Conservation (phyloP, 2,888 invertebrate genomes). For the Diloba caeruleocephala region DNA sequence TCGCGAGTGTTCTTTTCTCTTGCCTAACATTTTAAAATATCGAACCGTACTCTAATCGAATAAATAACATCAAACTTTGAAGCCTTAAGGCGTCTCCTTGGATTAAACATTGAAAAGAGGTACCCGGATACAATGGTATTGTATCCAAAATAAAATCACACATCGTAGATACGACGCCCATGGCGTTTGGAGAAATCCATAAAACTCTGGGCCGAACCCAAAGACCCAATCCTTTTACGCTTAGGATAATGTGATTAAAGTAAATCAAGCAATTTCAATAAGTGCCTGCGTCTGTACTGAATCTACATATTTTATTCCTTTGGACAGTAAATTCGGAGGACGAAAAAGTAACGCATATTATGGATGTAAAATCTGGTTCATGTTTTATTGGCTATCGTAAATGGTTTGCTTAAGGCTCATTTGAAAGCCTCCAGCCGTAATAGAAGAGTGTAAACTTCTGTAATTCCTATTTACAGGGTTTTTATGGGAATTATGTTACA, state of each 20-base stretch:
- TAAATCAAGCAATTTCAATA: constrained; percentile 87
- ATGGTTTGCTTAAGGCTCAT: too few relatives aligned
- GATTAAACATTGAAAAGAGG: too few relatives aligned
- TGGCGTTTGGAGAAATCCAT: constrained; percentile 56
- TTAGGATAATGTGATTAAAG: constrained; percentile 80
- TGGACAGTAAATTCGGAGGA: constrained; percentile 46
- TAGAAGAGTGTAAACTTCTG: too few relatives aligned
- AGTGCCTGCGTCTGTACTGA: constrained; percentile 70
- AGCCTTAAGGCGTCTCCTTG: too few relatives aligned
- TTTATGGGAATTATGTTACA: too few relatives aligned
- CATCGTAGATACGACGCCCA: constrained; percentile 34
- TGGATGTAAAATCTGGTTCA: constrained; percentile 41
- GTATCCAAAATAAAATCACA: constrained; percentile 29
- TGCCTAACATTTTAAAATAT: too few relatives aligned
- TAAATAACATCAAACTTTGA: too few relatives aligned
- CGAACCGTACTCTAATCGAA: too few relatives aligned
- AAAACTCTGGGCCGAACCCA: constrained; percentile 52
- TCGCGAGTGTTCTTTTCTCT: too few relatives aligned
- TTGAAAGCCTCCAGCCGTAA: too few relatives aligned
- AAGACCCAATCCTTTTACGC: constrained; percentile 76
- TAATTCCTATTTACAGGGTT: too few relatives aligned
- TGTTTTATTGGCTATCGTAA: constrained; percentile 33
- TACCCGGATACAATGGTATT: constrained; percentile 13
- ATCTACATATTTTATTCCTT: constrained; percentile 83
- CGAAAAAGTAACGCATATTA: constrained; percentile 32